Percentiles rank a stretch among this genome's conserved stretches.
Evolutionary conservation across 2,797 vertebrate genomes (phyloP).

Genomic region (Malurus splendens): DNA sequence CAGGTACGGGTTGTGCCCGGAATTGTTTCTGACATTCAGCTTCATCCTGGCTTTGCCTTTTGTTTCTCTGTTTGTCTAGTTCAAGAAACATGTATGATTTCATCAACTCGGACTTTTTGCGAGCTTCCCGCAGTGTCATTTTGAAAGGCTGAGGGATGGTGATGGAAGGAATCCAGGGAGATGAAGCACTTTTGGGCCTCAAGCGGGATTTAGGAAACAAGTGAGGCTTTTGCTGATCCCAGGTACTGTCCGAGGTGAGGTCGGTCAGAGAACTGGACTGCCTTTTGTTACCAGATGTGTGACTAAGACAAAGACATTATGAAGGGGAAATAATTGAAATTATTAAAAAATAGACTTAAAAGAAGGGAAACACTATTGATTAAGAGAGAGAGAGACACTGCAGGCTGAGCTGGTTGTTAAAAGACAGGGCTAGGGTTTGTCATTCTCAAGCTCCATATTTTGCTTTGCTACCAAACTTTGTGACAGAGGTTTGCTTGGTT

Average conservation of each 20-base stretch:
- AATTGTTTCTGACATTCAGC: constrained; percentile 90
- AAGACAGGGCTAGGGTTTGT: not conserved
- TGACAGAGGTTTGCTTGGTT: not conserved
- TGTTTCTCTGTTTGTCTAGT: constrained; percentile 54
- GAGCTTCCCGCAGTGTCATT: constrained; percentile 66
- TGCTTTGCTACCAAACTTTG: not conserved
- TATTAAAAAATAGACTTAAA: not conserved
- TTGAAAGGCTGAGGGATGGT: constrained; percentile 70
- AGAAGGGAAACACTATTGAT: not conserved
- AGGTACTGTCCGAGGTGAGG: constrained; percentile 51
- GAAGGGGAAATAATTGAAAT: constrained; percentile 11
- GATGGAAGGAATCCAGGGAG: constrained; percentile 61
- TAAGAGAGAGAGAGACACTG: not conserved
- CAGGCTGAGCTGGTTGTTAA: not conserved
- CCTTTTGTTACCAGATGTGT: constrained; percentile 62
- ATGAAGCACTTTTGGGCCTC: constrained; percentile 58
- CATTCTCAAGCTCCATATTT: not conserved
- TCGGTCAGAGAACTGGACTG: constrained; percentile 69
- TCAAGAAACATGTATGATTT: constrained; percentile 64
- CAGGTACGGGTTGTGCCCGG: constrained; percentile 81
- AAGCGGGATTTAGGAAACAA: constrained; percentile 30
- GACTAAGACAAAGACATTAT: constrained; percentile 27
- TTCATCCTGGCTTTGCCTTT: constrained; percentile 76
- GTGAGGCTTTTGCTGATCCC: constrained; percentile 28
- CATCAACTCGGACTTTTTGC: constrained; percentile 63